Evolutionary conservation across 2,888 invertebrate genomes (phyloP), one percentile per base, ranked within the genome.

Genomic region (Ophion costatus): DNA sequence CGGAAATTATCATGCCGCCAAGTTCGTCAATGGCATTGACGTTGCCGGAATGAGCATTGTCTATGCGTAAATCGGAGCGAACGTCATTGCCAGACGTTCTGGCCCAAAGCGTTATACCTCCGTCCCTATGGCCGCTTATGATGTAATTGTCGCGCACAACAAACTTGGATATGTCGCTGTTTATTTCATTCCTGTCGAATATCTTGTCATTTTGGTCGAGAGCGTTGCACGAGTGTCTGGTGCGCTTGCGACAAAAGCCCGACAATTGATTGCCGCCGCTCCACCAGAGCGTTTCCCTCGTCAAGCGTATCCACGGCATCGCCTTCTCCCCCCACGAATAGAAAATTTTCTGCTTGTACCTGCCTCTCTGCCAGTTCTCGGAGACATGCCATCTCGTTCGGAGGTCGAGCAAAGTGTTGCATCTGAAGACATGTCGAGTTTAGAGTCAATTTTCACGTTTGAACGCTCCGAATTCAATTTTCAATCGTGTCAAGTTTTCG

Each of bases 351-450:
- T 95, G 95, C 17, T 92, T 90, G 88, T 95, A 96, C 71, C 92
- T 92, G 1, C 95, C 96, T 69, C 92, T 92, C n/a, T 94, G 89
- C 96, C 96, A 96, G 89, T 96, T 95, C n/a, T 93, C 90, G 0
- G 94, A 94, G 69, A 94, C 93, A 56, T 94, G 90, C 93, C 93
- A 91, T 90, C 94, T 91, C 91, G 92, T 91, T 87, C 93, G 87
- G 89, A 91, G 71, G 89, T 93, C 88, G 89, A 94, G 56, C 85
- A 93, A 83, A 89, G 92, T 42, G 90, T 93, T 63, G 90, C 91
- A 90, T 90, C 92, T 94, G 82, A 51, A 87, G 73, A 33, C 24
- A 33, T 17, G 14, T 24, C 17, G 7, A 42, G 24, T 56, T 7
- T 11, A 10, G 20, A 2, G 22, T 29, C 1, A 29, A 67, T 14